phyloP scores from a whole-genome alignment of 1,140 invertebrate species.

The Antheraea mylitta region DNA sequence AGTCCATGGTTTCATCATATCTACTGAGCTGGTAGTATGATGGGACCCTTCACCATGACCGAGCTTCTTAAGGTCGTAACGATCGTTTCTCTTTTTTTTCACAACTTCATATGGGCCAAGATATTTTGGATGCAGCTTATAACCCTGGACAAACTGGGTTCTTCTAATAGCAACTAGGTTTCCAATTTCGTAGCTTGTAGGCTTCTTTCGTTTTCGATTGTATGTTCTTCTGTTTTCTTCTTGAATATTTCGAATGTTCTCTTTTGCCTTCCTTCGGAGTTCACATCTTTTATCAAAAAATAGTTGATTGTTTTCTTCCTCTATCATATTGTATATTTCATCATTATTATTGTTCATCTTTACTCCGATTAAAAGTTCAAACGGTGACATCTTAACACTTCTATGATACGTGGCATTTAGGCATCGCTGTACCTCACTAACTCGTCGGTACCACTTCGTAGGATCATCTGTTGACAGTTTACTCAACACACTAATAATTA shows the following conservation, averaged over 20 bases:
- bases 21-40: constrained; percentile 14
- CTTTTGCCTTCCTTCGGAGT: too few species aligned
- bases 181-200: constrained; percentile 1
- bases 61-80: constrained; percentile 38
- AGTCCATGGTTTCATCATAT: constrained; percentile 22
- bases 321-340: too few species aligned
- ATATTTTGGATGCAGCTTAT: constrained; percentile 47
- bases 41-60: constrained; percentile 24
- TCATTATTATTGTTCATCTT: too few species aligned
- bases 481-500: too few species aligned
- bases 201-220: constrained; percentile 5
- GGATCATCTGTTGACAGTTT: too few species aligned
- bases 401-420: too few species aligned
- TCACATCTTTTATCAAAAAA: too few species aligned
- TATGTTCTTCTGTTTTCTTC: constrained; percentile 18
- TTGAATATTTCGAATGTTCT: constrained; percentile 14
- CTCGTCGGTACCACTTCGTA: too few species aligned
- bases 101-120: constrained; percentile 48
- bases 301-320: too few species aligned
- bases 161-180: constrained; percentile 13
- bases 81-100: constrained; percentile 39
- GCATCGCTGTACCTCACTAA: too few species aligned
- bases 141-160: constrained; percentile 11
- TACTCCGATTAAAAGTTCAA: too few species aligned
- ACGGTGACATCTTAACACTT: too few species aligned